These are phyloP conservation scores for Furcula furcula DNA, from an alignment of 2,888 invertebrate species.

Conservation along the genomic window DNA sequence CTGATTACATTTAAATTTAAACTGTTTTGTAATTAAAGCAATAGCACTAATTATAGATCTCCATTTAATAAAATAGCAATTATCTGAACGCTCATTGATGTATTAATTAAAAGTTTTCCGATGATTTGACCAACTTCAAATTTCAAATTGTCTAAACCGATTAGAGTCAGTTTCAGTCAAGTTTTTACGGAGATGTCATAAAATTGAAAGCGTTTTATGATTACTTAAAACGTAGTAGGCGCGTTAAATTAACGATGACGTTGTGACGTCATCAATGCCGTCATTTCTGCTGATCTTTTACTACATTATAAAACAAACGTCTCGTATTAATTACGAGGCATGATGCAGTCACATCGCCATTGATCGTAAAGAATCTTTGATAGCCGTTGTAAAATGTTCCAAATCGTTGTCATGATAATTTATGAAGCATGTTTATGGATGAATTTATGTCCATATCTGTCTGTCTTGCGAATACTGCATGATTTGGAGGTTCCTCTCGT, in stretches of 20 bases:
- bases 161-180: conserved; percentile 35
- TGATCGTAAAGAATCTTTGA: conserved; percentile 77
- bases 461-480: conserved; percentile 24
- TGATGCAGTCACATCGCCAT: conserved; percentile 69
- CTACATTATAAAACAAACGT: conserved; percentile 79
- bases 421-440: conserved; percentile 79
- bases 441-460: conserved; percentile 67
- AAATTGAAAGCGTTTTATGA: conserved; percentile 58
- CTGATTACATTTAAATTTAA: conserved; percentile 30
- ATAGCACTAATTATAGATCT: conserved; percentile 47
- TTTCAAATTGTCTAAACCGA: conserved; percentile 41
- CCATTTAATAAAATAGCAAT: conserved; percentile 48
- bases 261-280: conserved; percentile 52
- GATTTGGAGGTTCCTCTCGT: not conserved
- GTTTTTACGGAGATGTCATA: conserved; percentile 44
- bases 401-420: conserved; percentile 79
- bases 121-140: conserved; percentile 48
- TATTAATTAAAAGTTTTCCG: conserved; percentile 51
- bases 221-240: conserved; percentile 56
- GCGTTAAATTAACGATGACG: conserved; percentile 47
- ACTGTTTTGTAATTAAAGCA: conserved; percentile 36
- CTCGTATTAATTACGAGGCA: conserved; percentile 77
- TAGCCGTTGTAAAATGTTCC: conserved; percentile 78
- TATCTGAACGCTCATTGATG: conserved; percentile 49
- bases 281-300: conserved; percentile 72